phyloP scores from a whole-genome alignment of 2,888 invertebrate species.

The Morinoia aosen region DNA sequence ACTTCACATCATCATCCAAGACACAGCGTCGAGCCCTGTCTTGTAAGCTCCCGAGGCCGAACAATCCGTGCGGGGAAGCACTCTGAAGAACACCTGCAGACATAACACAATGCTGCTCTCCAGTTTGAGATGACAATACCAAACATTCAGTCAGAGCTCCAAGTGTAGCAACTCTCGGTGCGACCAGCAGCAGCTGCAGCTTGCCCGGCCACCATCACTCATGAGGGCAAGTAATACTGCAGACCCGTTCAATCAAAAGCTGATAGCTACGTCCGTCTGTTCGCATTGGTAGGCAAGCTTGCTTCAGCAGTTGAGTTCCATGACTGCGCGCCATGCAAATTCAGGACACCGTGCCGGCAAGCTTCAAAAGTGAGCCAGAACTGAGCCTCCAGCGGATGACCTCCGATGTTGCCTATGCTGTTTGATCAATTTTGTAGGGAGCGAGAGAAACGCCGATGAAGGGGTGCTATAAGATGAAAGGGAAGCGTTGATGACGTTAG shows the following conservation, averaged over 20 bases:
- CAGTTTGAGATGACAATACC: not conserved
- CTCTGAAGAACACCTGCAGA: not conserved
- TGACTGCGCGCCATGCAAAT: not conserved
- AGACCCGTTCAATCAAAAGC: not conserved
- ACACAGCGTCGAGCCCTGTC: not conserved
- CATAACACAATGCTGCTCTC: not conserved
- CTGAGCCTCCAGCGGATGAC: not conserved
- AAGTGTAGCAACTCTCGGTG: not conserved
- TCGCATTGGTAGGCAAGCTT: slow-evolving; percentile 3
- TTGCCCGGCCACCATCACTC: not conserved
- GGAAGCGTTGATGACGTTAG: not conserved
- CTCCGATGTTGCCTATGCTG: not conserved
- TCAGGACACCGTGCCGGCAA: not conserved
- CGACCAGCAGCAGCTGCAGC: not conserved
- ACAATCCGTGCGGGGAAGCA: not conserved
- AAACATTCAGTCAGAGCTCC: not conserved
- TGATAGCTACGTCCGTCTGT: not conserved
- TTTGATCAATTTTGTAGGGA: not conserved
- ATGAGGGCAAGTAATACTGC: slow-evolving; percentile 1
- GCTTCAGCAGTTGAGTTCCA: slow-evolving; percentile 10
- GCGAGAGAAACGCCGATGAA: not conserved
- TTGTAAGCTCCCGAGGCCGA: not conserved
- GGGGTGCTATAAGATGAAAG: not conserved
- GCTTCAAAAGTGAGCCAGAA: not conserved
- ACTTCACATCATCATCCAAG: not conserved